Conservation (phyloP, 2,888 invertebrate genomes). For the Epiperipatus broadwayi region DNA sequence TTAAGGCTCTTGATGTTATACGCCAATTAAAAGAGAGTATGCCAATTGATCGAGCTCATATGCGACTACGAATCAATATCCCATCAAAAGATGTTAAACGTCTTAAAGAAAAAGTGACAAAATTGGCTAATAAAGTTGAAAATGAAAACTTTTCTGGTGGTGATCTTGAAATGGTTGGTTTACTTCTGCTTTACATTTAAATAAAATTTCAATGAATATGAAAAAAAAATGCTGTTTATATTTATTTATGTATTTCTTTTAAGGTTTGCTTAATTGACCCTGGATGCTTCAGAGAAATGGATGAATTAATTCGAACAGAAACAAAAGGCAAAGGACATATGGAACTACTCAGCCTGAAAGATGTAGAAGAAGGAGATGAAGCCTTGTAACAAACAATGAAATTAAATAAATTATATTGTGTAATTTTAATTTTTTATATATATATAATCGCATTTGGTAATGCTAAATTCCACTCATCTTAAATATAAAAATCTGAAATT, state of each 20-base stretch:
- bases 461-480: no score
- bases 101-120: constrained; percentile 54
- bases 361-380: constrained; percentile 71
- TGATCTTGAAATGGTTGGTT: constrained; percentile 48
- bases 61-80: constrained; percentile 63
- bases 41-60: constrained; percentile 81
- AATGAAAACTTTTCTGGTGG: constrained; percentile 64
- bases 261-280: constrained; percentile 60
- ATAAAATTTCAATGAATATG: background rate
- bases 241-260: constrained; percentile 15
- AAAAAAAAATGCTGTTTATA: constrained; percentile 7
- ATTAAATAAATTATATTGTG: no score
- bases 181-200: constrained; percentile 7
- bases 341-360: constrained; percentile 76
- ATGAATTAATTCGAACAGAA: constrained; percentile 62
- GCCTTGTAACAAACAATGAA: no score
- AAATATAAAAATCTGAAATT: no score
- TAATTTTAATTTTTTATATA: no score
- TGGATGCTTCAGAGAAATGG: constrained; percentile 68
- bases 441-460: no score
- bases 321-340: constrained; percentile 68
- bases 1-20: constrained; percentile 68
- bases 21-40: constrained; percentile 60
- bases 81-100: constrained; percentile 59
- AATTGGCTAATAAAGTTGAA: constrained; percentile 56